Conservation (phyloP, 2,888 invertebrate species). For the Tetranychus piercei region DNA sequence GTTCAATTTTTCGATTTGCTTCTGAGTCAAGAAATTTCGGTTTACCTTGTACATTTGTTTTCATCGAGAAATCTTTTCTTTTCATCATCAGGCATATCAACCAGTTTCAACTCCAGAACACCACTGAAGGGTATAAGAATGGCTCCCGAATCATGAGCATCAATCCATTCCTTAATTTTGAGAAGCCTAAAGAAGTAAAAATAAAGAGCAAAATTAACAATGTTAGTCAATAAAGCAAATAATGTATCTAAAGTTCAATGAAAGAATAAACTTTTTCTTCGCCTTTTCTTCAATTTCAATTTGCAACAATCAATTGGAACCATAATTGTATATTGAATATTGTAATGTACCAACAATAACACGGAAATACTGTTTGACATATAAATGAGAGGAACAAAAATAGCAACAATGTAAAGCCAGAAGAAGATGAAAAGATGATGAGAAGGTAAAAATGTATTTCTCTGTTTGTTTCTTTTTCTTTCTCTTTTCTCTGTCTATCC, state of each 20-base stretch:
- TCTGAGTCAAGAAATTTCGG: background rate
- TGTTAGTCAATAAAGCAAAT: background rate
- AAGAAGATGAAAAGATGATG: background rate
- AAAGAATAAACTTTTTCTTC: too few relatives aligned
- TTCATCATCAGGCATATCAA: conserved; percentile 61
- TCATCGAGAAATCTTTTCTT: conserved; percentile 62
- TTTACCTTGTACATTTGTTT: conserved; percentile 55
- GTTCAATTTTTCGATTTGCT: too few relatives aligned
- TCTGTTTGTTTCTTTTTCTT: conserved; percentile 1
- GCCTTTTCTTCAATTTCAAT: too few relatives aligned
- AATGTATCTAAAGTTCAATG: background rate
- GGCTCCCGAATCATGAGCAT: conserved; percentile 84
- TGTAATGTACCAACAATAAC: background rate
- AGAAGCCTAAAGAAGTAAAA: conserved; percentile 46
- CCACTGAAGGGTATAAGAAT: conserved; percentile 90
- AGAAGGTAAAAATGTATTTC: background rate
- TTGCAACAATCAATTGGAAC: too few relatives aligned
- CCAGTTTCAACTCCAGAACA: conserved; percentile 60
- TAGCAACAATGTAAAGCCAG: background rate
- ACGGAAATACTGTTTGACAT: background rate
- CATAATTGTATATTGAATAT: too few relatives aligned
- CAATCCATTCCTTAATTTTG: conserved; percentile 97
- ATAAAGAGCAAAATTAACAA: background rate
- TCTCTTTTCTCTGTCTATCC: conserved; percentile 2
- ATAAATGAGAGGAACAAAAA: background rate